Percentiles rank a stretch among this genome's conserved stretches.
phyloP scores from a whole-genome alignment of 2,113 vertebrate genomes.

The Solenodon paradoxus region DNA sequence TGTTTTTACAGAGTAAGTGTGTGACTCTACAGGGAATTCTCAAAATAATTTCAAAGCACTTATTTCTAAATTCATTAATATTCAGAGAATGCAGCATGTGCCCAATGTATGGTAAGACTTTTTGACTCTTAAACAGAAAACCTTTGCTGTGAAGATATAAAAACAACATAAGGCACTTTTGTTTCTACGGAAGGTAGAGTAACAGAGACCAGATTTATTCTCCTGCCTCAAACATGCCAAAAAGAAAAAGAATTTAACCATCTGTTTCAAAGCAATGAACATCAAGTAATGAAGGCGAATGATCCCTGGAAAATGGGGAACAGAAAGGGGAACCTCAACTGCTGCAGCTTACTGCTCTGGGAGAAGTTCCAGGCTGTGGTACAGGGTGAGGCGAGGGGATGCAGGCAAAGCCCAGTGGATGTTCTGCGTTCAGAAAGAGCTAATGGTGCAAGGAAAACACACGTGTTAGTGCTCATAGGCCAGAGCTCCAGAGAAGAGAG shows the following conservation, averaged over 20 bases:
- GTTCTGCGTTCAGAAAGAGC: background rate
- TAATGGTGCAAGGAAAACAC: background rate
- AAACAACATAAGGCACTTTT: background rate
- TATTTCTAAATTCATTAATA: background rate
- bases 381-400: too few species aligned
- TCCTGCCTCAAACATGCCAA: background rate
- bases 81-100: background rate
- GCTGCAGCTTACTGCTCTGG: background rate
- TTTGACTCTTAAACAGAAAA: background rate
- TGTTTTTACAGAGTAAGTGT: background rate
- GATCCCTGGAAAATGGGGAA: background rate
- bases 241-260: background rate
- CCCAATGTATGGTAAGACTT: background rate
- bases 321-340: background rate
- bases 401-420: background rate
- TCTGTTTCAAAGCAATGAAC: background rate
- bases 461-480: background rate
- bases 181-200: background rate
- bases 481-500: background rate
- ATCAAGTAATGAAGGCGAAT: background rate
- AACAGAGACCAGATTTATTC: background rate
- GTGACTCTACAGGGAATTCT: background rate
- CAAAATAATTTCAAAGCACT: slow-evolving; percentile 14
- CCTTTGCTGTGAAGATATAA: background rate
- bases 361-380: background rate